Conservation (phyloP, 2,113 vertebrate genomes). For the Podarcis raffonei region DNA sequence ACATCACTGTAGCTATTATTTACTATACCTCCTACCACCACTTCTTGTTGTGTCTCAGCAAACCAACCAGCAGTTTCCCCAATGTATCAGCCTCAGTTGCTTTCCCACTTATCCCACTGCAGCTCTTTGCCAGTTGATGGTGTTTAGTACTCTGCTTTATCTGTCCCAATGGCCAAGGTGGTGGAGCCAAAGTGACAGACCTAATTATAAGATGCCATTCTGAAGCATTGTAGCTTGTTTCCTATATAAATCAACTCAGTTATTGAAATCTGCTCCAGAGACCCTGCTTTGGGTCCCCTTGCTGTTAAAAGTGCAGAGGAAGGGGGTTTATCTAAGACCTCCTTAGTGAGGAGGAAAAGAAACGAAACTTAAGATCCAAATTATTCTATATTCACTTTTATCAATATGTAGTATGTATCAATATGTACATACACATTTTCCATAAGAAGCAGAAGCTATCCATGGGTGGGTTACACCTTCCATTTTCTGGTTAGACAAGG, state of each 20-base stretch:
- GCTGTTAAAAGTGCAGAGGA: background rate
- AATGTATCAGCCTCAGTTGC: background rate
- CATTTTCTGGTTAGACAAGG: background rate
- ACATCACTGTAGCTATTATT: background rate
- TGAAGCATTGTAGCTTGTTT: background rate
- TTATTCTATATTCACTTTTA: background rate
- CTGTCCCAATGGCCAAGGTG: background rate
- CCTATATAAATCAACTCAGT: background rate
- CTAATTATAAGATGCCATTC: background rate
- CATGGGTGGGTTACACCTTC: background rate
- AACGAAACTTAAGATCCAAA: background rate
- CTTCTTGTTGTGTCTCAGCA: background rate
- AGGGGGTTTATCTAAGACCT: background rate
- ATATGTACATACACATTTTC: background rate
- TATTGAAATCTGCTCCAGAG: background rate
- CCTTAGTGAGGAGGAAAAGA: too few relatives aligned
- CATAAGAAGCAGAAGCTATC: background rate
- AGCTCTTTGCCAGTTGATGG: background rate
- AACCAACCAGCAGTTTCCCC: background rate
- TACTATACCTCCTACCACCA: background rate
- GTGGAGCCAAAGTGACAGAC: background rate
- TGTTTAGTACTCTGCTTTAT: background rate
- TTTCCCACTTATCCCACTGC: background rate
- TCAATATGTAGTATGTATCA: background rate
- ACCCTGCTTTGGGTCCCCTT: background rate